These are phyloP conservation scores for Ochotona curzoniae DNA, from an alignment of 2,113 vertebrate species.

Conservation along the genomic window DNA sequence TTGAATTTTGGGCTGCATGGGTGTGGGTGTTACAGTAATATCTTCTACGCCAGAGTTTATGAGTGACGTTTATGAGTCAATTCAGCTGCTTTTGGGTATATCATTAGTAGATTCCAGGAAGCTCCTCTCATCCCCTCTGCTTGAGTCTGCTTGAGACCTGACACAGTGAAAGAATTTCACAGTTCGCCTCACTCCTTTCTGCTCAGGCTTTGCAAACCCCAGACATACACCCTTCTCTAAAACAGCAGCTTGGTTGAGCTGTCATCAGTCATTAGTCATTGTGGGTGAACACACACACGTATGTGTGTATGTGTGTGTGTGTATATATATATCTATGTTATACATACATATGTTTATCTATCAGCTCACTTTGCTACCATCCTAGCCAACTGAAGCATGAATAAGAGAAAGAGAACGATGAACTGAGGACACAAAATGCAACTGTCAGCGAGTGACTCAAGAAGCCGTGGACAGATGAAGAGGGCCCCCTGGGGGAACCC, in stretches of 20 bases:
- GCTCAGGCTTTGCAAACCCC: background rate
- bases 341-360: too few relatives aligned
- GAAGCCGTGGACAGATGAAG: background rate
- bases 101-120: slow-evolving; percentile 61
- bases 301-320: too few relatives aligned
- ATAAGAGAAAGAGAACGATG: background rate
- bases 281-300: background rate
- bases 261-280: background rate
- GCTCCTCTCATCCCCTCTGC: slow-evolving; percentile 12
- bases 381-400: background rate
- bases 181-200: slow-evolving; percentile 27
- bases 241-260: slow-evolving; percentile 23
- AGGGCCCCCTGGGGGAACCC: background rate
- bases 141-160: background rate
- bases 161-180: slow-evolving; percentile 59
- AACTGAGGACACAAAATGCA: background rate
- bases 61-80: background rate
- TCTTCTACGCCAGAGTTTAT: too few relatives aligned
- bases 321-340: too few relatives aligned
- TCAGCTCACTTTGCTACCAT: background rate
- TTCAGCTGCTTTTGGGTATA: slow-evolving; percentile 20
- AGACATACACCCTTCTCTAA: slow-evolving; percentile 16
- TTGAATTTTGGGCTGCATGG: background rate
- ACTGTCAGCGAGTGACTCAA: background rate
- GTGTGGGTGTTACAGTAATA: background rate